A percentile compares a stretch with the other conserved stretches of the same genome.
These are phyloP conservation scores for Crocidura indochinensis DNA, from an alignment of 2,797 vertebrate genomes.

Conservation along the genomic window DNA sequence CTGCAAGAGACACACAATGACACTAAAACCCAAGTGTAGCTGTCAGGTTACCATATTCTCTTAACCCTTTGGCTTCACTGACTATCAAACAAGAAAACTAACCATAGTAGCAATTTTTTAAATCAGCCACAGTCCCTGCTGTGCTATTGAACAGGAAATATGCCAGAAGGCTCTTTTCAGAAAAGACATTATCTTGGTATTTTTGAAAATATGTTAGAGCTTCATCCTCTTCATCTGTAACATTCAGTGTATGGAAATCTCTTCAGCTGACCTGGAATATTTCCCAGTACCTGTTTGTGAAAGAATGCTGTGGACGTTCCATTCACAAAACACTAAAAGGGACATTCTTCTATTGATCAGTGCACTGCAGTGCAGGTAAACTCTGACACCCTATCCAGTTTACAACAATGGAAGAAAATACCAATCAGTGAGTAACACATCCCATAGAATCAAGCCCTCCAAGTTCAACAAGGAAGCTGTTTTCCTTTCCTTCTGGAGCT, in stretches of 20 bases:
- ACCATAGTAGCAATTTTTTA: neutral
- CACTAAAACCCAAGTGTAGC: neutral
- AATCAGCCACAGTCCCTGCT: neutral
- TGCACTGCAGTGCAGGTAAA: neutral
- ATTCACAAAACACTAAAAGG: neutral
- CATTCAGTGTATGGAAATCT: neutral
- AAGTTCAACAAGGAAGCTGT: neutral
- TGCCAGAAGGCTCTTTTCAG: neutral
- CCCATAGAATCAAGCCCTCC: neutral
- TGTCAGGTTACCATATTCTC: neutral
- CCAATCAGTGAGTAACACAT: neutral
- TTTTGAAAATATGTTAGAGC: neutral
- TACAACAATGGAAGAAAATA: conserved; percentile 27
- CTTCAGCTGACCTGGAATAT: neutral
- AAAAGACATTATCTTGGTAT: neutral
- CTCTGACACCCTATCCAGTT: neutral
- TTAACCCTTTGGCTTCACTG: neutral
- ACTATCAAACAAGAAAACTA: neutral
- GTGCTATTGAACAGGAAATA: neutral
- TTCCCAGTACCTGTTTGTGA: neutral
- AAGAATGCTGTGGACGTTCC: neutral
- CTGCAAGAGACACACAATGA: neutral
- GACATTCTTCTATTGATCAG: neutral
- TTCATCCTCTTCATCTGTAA: neutral
- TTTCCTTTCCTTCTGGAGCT: neutral